phyloP scores from a whole-genome alignment of 2,888 invertebrate genomes.

The Caenorhabditis afra region DNA sequence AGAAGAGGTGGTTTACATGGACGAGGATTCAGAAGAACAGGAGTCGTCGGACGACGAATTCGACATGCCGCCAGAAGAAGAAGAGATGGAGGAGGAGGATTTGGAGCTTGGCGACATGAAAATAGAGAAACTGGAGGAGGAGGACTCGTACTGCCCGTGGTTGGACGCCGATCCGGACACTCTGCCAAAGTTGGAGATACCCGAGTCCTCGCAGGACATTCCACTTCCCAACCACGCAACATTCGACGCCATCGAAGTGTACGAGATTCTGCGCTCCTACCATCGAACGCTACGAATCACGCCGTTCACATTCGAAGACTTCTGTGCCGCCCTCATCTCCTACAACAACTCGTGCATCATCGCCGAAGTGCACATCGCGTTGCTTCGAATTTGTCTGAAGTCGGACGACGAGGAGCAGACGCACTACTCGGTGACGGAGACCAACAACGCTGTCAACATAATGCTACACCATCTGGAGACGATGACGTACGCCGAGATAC shows the following conservation, averaged over 20 bases:
- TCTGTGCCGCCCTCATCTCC: slow-evolving; percentile 92
- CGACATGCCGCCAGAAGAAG: slow-evolving; percentile 10
- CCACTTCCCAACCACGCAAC: slow-evolving; percentile 53
- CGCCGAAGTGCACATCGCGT: slow-evolving; percentile 93
- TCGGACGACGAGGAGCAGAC: slow-evolving; percentile 92
- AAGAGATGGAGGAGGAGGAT: slow-evolving; percentile 22
- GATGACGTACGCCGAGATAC: slow-evolving; percentile 93
- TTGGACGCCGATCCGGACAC: slow-evolving; percentile 61
- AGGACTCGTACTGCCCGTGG: slow-evolving; percentile 68
- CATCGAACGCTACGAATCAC: slow-evolving; percentile 90
- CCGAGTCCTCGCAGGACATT: slow-evolving; percentile 67
- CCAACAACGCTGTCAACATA: slow-evolving; percentile 96
- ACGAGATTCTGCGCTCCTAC: slow-evolving; percentile 95
- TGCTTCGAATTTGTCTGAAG: slow-evolving; percentile 89
- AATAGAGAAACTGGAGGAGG: slow-evolving; percentile 6
- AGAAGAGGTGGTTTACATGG: slow-evolving; percentile 43
- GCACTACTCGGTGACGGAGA: slow-evolving; percentile 87
- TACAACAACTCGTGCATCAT: slow-evolving; percentile 90
- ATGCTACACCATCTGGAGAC: slow-evolving; percentile 93
- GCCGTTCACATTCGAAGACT: slow-evolving; percentile 95
- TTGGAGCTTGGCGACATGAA: slow-evolving; percentile 28
- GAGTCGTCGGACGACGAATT: slow-evolving; percentile 46
- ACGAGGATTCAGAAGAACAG: slow-evolving; percentile 35
- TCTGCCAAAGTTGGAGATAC: slow-evolving; percentile 69
- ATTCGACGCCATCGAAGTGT: slow-evolving; percentile 83